These are phyloP conservation scores for Papilio machaon DNA, from an alignment of 1,140 invertebrate genomes.

Conservation along the genomic window DNA sequence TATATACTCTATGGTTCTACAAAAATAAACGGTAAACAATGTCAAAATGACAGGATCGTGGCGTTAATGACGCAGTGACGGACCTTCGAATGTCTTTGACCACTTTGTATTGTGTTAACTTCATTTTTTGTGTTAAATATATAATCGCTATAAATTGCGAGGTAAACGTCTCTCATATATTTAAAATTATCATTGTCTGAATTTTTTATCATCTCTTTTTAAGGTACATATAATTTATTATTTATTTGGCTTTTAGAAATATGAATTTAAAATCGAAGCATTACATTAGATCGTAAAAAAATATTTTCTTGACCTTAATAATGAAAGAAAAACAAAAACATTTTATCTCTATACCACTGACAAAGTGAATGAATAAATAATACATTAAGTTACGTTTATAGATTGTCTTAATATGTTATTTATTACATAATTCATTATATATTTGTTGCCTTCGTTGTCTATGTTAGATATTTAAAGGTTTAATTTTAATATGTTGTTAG, in stretches of 20 bases:
- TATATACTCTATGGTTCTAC: neutral
- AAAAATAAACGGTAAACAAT: slow-evolving; percentile 7
- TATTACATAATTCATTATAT: too few relatives aligned
- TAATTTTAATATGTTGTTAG: neutral
- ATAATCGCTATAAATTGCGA: neutral
- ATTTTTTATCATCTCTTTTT: neutral
- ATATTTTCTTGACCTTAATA: neutral
- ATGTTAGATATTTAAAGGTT: neutral
- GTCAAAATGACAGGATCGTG: neutral
- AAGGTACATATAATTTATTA: neutral
- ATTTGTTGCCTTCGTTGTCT: too few relatives aligned
- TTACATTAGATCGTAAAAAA: too few relatives aligned
- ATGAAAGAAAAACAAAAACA: neutral
- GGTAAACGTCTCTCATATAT: neutral
- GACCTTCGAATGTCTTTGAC: slow-evolving; percentile 27
- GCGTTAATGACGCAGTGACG: neutral
- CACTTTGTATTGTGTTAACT: neutral
- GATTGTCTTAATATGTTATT: too few relatives aligned
- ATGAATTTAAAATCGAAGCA: neutral
- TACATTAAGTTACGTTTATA: too few relatives aligned
- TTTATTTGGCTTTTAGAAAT: neutral
- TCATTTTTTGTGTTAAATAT: neutral
- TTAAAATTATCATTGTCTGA: neutral
- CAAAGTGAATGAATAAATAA: neutral
- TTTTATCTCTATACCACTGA: neutral